These are phyloP conservation scores for Kryphioiulus occultus DNA, from an alignment of 2,888 invertebrate genomes.

Conservation along the genomic window DNA sequence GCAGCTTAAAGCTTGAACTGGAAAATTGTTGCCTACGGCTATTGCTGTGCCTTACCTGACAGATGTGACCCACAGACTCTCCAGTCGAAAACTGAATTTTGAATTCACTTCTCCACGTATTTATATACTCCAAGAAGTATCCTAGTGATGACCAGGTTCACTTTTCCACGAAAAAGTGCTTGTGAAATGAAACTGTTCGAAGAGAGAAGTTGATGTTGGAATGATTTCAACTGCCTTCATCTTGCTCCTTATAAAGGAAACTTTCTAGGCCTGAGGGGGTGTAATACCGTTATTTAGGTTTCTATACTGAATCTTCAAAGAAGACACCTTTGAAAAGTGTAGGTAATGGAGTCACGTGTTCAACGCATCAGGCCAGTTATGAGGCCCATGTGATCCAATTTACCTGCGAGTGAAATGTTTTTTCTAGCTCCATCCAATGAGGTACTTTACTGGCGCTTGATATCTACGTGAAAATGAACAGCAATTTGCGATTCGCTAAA, in stretches of 20 bases:
- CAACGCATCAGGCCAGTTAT: conserved; percentile 22
- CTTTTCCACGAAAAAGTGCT: conserved; percentile 30
- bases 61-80: background rate
- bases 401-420: background rate
- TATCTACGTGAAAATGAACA: background rate
- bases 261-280: conserved; percentile 31
- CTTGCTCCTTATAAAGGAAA: conserved; percentile 43
- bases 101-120: conserved; percentile 34
- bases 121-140: conserved; percentile 38
- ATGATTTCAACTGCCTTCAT: conserved; percentile 18
- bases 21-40: no score
- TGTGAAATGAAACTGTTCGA: conserved; percentile 26
- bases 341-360: conserved; percentile 32
- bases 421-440: conserved; percentile 1
- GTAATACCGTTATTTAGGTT: conserved; percentile 45
- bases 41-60: background rate
- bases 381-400: conserved; percentile 36
- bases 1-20: no score
- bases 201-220: conserved; percentile 40
- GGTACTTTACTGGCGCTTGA: conserved; percentile 31
- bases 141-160: conserved; percentile 10
- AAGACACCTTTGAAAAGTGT: conserved; percentile 36
- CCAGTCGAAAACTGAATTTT: background rate
- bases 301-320: background rate
- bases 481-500: conserved; percentile 39